Conservation (phyloP, 2,888 invertebrate species). For the Chrysina gloriosa region DNA sequence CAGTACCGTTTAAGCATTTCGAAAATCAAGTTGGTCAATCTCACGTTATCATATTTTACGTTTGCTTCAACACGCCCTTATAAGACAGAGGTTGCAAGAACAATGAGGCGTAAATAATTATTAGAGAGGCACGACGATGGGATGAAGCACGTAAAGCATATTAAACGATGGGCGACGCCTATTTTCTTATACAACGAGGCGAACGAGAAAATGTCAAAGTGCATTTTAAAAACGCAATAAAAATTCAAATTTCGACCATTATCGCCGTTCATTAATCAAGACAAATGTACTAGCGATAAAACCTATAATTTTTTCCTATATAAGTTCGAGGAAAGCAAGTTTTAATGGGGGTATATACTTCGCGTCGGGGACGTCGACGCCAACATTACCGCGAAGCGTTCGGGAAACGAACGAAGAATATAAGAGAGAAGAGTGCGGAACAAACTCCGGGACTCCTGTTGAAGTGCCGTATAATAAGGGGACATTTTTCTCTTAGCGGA, state of each 20-base stretch:
- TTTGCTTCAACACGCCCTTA: too few species aligned
- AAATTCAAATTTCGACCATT: conserved; percentile 38
- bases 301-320: conserved; percentile 35
- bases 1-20: too few species aligned
- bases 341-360: conserved; percentile 37
- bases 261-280: conserved; percentile 39
- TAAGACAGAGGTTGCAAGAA: too few species aligned
- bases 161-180: neutral
- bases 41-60: too few species aligned
- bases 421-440: neutral
- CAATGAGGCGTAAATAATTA: too few species aligned
- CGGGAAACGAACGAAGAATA: neutral
- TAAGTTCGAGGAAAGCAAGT: conserved; percentile 35
- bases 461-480: conserved; percentile 51
- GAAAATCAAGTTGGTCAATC: too few species aligned
- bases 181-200: neutral
- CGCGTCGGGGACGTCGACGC: neutral
- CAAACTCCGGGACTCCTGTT: conserved; percentile 31
- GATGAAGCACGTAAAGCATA: neutral
- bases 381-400: conserved; percentile 14
- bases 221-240: conserved; percentile 28
- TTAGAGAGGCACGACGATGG: too few species aligned
- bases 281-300: conserved; percentile 39
- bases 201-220: neutral
- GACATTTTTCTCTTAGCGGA: conserved; percentile 52